Evolutionary conservation across 1,140 invertebrate species (phyloP), one percentile per base, ranked within the genome.

Genomic region (Spodoptera frugiperda): DNA sequence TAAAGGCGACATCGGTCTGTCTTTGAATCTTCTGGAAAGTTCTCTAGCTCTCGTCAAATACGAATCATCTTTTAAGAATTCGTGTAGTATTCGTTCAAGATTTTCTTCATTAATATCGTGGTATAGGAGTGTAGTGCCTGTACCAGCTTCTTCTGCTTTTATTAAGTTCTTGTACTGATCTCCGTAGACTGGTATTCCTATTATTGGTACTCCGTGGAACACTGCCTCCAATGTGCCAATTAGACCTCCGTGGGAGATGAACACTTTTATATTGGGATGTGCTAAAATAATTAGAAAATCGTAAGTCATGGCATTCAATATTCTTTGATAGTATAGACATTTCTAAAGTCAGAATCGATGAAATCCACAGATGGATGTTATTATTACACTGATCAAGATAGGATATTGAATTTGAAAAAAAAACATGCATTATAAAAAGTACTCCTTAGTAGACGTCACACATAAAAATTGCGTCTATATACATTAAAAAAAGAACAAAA

Each of bases 141-240:
- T n/a, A 10, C 63, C 63, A 25, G 4, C 21, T 48, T 67, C 63
- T 21, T 48, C 63, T n/a, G 63, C 63, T 10, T 10, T 25, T 9
- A n/a, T 17, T 25, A 12, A 44, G 19, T 96, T 95, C 3, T 95
- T 94, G 51, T 94, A 93, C 85, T 96, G 96, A 86, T 97, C 96
- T 1, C 95, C 96, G 78, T 95, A 96, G 72, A 97, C 89, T n/a
- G 97, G 97, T 54, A 97, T 95, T 15, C 95, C 94, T 2, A 97
- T 89, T 49, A 97, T 94, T 0, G 97, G 97, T 8, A 97, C 95
- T 5, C 95, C 96, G 81, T 95, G 96, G 77, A 96, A 95, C 48
- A 96, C 94, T 9, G 96, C 95, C 87, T 97, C 97, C 49, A 96
- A 67, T 8, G 94, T 94, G 6, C 96, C 95, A 80, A 96, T 89